These are phyloP conservation scores for Larimichthys crocea DNA, from an alignment of 2,113 vertebrate species.

Conservation along the genomic window DNA sequence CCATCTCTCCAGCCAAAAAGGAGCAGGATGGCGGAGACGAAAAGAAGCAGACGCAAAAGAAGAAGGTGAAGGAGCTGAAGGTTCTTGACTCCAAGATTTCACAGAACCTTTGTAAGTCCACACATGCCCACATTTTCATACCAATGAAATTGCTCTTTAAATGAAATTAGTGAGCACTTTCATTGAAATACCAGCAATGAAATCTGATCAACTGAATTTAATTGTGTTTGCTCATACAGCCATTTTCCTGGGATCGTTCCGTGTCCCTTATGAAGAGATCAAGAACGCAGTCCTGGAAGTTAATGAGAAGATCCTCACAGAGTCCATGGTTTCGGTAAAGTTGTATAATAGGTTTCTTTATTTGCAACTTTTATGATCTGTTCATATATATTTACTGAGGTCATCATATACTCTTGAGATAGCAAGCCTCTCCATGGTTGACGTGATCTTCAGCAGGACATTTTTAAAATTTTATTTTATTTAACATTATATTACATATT, in stretches of 20 bases:
- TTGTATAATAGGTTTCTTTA: too few species aligned
- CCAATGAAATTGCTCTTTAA: neutral
- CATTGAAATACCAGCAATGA: neutral
- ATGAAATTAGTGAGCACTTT: neutral
- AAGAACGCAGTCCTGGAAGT: constrained; percentile 88
- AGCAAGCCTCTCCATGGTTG: neutral
- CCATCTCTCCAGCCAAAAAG: constrained; percentile 83
- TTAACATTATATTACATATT: too few species aligned
- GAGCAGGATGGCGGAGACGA: constrained; percentile 86
- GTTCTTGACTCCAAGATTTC: constrained; percentile 86
- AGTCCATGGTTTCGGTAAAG: constrained; percentile 87
- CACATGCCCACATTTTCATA: neutral
- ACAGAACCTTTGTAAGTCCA: constrained; percentile 89
- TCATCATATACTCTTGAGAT: neutral
- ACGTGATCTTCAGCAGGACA: neutral
- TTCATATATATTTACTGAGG: neutral
- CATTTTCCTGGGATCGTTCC: constrained; percentile 90
- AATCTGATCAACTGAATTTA: neutral
- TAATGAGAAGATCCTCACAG: constrained; percentile 86
- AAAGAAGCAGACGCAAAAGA: constrained; percentile 87
- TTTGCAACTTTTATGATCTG: too few species aligned
- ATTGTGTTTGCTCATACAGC: constrained; percentile 73
- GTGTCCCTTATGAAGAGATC: constrained; percentile 89
- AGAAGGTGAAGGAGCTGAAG: constrained; percentile 92
- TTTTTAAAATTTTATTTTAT: neutral